These are phyloP conservation scores for Limnephilus auricula DNA, from an alignment of 2,888 invertebrate genomes.

Conservation along the genomic window DNA sequence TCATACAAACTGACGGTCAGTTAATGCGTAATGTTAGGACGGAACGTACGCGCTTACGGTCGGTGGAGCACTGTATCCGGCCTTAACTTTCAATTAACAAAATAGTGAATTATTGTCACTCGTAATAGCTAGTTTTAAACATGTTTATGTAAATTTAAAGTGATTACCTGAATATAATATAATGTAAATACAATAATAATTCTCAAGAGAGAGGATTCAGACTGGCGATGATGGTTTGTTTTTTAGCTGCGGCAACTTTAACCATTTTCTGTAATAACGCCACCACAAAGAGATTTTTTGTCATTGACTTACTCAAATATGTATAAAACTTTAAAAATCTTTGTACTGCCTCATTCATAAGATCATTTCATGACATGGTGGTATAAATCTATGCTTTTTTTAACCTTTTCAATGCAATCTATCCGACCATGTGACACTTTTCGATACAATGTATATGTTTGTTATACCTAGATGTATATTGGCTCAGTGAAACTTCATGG, in stretches of 20 bases:
- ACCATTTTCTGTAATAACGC: background rate
- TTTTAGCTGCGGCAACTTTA: background rate
- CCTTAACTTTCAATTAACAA: no score
- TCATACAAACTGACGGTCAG: no score
- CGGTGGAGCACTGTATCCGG: no score
- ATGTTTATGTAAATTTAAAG: background rate
- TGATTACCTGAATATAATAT: slow-evolving; percentile 23
- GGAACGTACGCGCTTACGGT: no score
- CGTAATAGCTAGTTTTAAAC: background rate
- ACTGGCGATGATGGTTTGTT: background rate
- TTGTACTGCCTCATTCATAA: background rate
- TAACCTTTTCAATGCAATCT: no score
- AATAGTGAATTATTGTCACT: background rate
- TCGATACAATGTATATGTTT: no score
- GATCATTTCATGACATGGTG: no score
- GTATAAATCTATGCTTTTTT: no score
- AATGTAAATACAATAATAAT: background rate
- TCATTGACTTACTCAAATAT: background rate
- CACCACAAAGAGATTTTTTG: background rate
- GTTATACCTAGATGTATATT: no score
- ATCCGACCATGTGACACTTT: no score
- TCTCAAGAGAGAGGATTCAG: background rate
- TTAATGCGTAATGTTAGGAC: no score
- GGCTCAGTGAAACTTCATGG: no score
- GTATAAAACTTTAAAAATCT: background rate